Evolutionary conservation across 2,888 invertebrate genomes (phyloP).

Genomic region (Leistus spinibarbis): DNA sequence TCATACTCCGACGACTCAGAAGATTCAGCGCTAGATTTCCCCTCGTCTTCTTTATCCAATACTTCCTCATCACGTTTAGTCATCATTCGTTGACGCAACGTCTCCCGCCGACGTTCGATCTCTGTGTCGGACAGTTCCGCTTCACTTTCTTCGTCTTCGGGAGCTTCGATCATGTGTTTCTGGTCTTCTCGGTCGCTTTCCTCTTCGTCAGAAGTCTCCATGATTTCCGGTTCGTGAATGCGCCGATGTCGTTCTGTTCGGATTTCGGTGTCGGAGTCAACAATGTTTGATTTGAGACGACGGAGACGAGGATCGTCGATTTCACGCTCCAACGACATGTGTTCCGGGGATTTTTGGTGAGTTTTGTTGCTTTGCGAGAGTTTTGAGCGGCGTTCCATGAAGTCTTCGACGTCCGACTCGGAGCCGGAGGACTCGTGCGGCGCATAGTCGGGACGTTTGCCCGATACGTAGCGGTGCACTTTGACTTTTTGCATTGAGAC

Average conservation of each 20-base stretch:
- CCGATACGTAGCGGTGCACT: slow-evolving; percentile 97
- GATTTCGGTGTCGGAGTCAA: slow-evolving; percentile 60
- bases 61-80: slow-evolving; percentile 77
- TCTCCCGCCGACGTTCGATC: slow-evolving; percentile 79
- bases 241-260: slow-evolving; percentile 66
- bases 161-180: slow-evolving; percentile 57
- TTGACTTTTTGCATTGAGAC: slow-evolving; percentile 99
- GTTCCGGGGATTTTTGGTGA: slow-evolving; percentile 50
- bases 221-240: slow-evolving; percentile 72
- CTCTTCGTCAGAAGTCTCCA: slow-evolving; percentile 67
- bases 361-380: slow-evolving; percentile 42
- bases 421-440: slow-evolving; percentile 85
- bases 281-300: slow-evolving; percentile 64
- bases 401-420: slow-evolving; percentile 88
- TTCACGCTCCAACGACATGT: slow-evolving; percentile 51
- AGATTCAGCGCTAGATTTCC: slow-evolving; percentile 69
- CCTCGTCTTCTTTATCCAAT: slow-evolving; percentile 76
- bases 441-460: slow-evolving; percentile 96
- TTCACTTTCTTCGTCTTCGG: slow-evolving; percentile 71
- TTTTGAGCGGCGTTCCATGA: slow-evolving; percentile 68
- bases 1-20: slow-evolving; percentile 83
- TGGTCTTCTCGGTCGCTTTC: slow-evolving; percentile 58
- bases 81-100: slow-evolving; percentile 69
- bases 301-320: slow-evolving; percentile 83
- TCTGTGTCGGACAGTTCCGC: slow-evolving; percentile 85